These are phyloP conservation scores for Climacteris rufus DNA, from an alignment of 2,113 vertebrate species.

Conservation along the genomic window DNA sequence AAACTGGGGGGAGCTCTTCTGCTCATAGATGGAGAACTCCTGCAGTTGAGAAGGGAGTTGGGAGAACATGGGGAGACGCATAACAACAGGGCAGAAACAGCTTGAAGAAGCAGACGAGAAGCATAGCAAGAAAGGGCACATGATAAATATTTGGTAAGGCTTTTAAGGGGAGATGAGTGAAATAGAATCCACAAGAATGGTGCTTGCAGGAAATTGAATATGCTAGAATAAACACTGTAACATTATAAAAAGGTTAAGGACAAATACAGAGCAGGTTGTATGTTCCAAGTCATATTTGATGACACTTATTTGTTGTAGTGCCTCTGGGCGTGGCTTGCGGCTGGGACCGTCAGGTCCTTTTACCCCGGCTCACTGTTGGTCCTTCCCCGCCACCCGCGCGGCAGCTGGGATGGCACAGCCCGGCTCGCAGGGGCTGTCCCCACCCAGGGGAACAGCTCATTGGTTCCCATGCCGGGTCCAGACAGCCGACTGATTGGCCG, in stretches of 20 bases:
- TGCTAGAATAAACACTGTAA: background rate
- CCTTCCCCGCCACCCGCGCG: too few species aligned
- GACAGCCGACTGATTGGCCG: too few species aligned
- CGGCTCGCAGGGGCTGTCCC: too few species aligned
- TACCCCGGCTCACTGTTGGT: too few species aligned
- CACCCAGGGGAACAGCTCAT: too few species aligned
- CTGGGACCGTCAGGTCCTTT: too few species aligned
- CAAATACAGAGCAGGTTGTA: background rate
- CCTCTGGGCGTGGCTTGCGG: too few species aligned
- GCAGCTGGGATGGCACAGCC: too few species aligned
- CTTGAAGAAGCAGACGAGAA: background rate
- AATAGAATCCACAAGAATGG: background rate
- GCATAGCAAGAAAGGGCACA: background rate
- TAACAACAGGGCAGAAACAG: background rate
- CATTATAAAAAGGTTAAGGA: conserved; percentile 3
- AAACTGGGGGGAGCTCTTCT: background rate
- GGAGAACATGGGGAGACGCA: background rate
- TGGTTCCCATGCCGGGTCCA: too few species aligned
- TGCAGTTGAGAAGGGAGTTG: background rate
- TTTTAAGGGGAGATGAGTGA: background rate
- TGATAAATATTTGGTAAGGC: background rate
- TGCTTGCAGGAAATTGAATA: background rate
- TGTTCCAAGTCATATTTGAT: background rate
- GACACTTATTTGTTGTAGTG: too few species aligned
- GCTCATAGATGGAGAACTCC: background rate